Evolutionary conservation across 1,140 invertebrate genomes (phyloP).

Genomic region (Trypoxylus dichotomus): DNA sequence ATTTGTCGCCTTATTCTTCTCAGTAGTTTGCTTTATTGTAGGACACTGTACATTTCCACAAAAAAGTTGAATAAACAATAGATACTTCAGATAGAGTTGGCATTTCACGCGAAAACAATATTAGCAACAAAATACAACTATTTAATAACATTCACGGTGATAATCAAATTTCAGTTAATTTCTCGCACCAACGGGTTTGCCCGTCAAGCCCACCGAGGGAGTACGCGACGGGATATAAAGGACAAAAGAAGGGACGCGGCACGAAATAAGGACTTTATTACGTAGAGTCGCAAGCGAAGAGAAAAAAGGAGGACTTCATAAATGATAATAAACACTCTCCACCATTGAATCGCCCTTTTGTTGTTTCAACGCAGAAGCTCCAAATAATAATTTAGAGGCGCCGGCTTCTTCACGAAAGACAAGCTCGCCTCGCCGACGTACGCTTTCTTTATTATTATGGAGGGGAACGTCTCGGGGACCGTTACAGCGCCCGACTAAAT

Average conservation of each 20-base stretch:
- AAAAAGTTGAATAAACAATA: too few relatives aligned
- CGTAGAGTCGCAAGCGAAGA: not conserved
- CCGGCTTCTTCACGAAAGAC: not conserved
- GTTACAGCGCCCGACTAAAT: not conserved
- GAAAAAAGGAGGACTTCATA: conserved; percentile 10
- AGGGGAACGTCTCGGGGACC: not conserved
- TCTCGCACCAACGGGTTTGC: not conserved
- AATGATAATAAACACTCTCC: conserved; percentile 24
- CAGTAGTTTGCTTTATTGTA: too few relatives aligned
- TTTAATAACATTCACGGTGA: not conserved
- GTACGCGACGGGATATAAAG: not conserved
- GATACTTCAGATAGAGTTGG: too few relatives aligned
- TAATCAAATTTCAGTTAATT: conserved; percentile 1
- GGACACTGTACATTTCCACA: too few relatives aligned
- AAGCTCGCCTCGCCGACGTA: not conserved
- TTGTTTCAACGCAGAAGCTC: conserved; percentile 9
- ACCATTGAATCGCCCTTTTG: conserved; percentile 5
- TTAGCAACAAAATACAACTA: too few relatives aligned
- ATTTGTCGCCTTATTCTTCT: too few relatives aligned
- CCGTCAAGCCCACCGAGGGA: not conserved
- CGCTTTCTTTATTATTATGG: conserved; percentile 1
- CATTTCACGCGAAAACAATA: too few relatives aligned
- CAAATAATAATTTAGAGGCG: conserved; percentile 6
- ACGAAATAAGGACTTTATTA: conserved; percentile 15
- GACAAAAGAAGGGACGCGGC: not conserved